Conservation (phyloP, 2,113 vertebrate genomes). For the Oncorhynchus gorbuscha region DNA sequence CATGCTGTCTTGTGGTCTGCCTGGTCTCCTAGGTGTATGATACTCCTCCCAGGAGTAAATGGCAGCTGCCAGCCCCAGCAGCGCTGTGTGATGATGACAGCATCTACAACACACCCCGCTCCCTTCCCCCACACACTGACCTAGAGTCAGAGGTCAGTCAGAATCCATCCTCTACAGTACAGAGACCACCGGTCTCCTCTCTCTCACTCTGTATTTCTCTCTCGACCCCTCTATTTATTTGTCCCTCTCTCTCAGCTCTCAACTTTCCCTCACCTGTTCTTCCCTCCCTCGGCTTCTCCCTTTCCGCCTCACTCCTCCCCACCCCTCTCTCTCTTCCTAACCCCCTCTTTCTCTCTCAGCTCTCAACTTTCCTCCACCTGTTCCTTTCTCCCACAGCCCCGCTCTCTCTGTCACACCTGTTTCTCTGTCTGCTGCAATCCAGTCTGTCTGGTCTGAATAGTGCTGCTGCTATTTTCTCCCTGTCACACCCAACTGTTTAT, state of each 20-base stretch:
- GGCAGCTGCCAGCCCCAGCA: conserved; percentile 63
- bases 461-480: conserved; percentile 68
- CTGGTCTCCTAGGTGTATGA: conserved; percentile 71
- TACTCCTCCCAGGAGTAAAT: conserved; percentile 73
- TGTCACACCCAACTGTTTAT: conserved; percentile 62
- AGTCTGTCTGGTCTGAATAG: conserved; percentile 61
- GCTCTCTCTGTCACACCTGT: conserved; percentile 68
- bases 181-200: background rate
- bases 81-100: conserved; percentile 57
- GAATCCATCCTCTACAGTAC: background rate
- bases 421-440: conserved; percentile 59
- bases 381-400: conserved; percentile 34
- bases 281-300: conserved; percentile 29
- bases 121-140: conserved; percentile 59
- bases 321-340: background rate
- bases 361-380: conserved; percentile 45
- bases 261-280: conserved; percentile 55
- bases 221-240: background rate
- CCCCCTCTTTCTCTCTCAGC: background rate
- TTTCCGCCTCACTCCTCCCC: background rate
- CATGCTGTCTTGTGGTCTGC: background rate
- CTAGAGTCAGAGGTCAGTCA: conserved; percentile 73
- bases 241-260: background rate
- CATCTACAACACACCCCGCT: conserved; percentile 78
- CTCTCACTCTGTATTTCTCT: background rate